Evolutionary conservation across 1,140 invertebrate genomes (phyloP).

Genomic region (Archivesica marissinica): DNA sequence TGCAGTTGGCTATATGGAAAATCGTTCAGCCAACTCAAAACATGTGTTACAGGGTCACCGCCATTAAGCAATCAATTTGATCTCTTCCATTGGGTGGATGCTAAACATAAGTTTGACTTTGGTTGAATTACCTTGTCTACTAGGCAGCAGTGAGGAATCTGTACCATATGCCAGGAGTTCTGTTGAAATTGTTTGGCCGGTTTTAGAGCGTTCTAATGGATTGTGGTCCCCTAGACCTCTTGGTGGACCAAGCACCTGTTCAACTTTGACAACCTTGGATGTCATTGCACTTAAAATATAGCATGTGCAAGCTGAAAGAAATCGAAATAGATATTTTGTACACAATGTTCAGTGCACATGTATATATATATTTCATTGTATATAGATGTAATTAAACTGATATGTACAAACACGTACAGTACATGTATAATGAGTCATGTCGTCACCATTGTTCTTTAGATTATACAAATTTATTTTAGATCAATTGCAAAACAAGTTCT

Average conservation of each 20-base stretch:
- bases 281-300: not conserved
- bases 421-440: not conserved
- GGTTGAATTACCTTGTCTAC: constrained; percentile 46
- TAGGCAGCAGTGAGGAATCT: constrained; percentile 46
- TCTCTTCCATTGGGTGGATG: too few species aligned
- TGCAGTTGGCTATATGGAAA: too few species aligned
- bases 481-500: too few species aligned
- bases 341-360: too few species aligned
- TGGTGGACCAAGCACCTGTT: constrained; percentile 63
- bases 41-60: too few species aligned
- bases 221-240: not conserved
- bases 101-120: too few species aligned
- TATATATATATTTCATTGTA: too few species aligned
- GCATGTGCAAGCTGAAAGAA: not conserved
- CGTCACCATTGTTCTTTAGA: not conserved
- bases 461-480: too few species aligned
- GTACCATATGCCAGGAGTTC: constrained; percentile 56
- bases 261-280: constrained; percentile 73
- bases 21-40: too few species aligned
- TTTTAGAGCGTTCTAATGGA: constrained; percentile 43
- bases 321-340: not conserved
- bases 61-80: too few species aligned
- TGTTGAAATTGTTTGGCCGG: constrained; percentile 46
- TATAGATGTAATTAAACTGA: too few species aligned
- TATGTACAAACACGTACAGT: not conserved